Evolutionary conservation across 2,113 vertebrate genomes (phyloP).

Genomic region (Puntigrus tetrazona): DNA sequence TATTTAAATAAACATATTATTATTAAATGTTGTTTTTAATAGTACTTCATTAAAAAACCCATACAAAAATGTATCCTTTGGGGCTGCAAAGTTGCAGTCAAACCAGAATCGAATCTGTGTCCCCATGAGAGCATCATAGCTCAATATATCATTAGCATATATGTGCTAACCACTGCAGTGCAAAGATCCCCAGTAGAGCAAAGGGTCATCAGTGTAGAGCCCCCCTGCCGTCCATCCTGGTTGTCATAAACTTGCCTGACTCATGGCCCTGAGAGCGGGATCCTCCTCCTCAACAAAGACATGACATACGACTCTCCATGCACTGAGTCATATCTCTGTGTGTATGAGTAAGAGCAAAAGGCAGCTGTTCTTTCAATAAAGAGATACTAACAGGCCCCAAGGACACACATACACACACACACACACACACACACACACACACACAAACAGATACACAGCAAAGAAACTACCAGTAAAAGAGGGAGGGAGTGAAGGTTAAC

Average conservation of each 20-base stretch:
- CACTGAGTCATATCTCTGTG: constrained; percentile 41
- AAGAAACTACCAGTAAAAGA: background rate
- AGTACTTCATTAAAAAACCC: background rate
- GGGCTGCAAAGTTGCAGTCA: background rate
- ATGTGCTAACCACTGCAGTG: background rate
- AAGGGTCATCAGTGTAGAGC: background rate
- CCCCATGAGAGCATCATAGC: background rate
- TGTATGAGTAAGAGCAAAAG: constrained; percentile 33
- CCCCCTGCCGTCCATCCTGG: background rate
- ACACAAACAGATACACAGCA: constrained; percentile 21
- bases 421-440: constrained; percentile 20
- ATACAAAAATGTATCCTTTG: background rate
- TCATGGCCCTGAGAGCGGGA: background rate
- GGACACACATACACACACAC: constrained; percentile 20
- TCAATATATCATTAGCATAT: background rate
- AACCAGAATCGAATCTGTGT: background rate
- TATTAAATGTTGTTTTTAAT: background rate
- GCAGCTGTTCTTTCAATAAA: constrained; percentile 44
- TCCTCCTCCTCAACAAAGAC: constrained; percentile 33
- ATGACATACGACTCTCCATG: constrained; percentile 33
- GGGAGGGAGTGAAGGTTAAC: constrained; percentile 21
- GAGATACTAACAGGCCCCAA: constrained; percentile 24
- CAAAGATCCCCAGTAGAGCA: background rate
- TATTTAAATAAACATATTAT: background rate
- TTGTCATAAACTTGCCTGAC: constrained; percentile 10